phyloP scores from a whole-genome alignment of 23 tunicate genomes.

The Clavelina lepadiformis region DNA sequence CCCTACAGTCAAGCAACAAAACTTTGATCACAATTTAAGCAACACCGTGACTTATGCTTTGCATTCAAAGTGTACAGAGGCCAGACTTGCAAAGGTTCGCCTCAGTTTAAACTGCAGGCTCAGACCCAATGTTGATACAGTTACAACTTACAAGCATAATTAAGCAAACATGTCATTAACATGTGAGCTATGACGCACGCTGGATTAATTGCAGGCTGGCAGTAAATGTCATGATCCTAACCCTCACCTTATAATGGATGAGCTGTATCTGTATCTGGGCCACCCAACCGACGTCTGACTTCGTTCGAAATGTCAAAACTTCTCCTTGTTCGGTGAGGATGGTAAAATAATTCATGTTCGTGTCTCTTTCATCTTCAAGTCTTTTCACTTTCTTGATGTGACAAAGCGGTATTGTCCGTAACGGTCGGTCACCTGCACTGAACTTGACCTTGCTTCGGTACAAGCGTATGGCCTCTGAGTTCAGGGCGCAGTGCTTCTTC shows the following conservation, averaged over 20 bases:
- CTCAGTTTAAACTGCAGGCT: too few species aligned
- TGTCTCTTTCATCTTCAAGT: constrained; percentile 4
- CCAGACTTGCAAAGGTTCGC: too few species aligned
- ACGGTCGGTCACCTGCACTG: neutral
- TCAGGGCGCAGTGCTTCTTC: constrained; percentile 41
- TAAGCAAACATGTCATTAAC: too few species aligned
- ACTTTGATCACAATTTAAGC: too few species aligned
- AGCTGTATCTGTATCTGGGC: constrained; percentile 69
- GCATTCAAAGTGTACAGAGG: too few species aligned
- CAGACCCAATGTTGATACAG: too few species aligned
- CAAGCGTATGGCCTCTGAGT: constrained; percentile 22
- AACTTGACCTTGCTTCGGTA: constrained; percentile 34
- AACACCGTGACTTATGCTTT: too few species aligned
- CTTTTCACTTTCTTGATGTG: constrained; percentile 30
- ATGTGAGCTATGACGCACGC: too few species aligned
- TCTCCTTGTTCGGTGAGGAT: constrained; percentile 43
- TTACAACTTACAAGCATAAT: too few species aligned
- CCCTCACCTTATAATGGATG: constrained; percentile 55
- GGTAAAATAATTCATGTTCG: constrained; percentile 21
- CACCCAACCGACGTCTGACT: constrained; percentile 31
- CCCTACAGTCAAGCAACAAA: too few species aligned
- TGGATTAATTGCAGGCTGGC: too few species aligned
- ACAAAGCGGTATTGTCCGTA: constrained; percentile 45
- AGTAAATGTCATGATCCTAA: too few species aligned
- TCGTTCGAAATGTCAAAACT: constrained; percentile 27